Base-by-base conservation (phyloP, 1,140 invertebrate species). In the Pseudomyrmex flavicornis region DNA sequence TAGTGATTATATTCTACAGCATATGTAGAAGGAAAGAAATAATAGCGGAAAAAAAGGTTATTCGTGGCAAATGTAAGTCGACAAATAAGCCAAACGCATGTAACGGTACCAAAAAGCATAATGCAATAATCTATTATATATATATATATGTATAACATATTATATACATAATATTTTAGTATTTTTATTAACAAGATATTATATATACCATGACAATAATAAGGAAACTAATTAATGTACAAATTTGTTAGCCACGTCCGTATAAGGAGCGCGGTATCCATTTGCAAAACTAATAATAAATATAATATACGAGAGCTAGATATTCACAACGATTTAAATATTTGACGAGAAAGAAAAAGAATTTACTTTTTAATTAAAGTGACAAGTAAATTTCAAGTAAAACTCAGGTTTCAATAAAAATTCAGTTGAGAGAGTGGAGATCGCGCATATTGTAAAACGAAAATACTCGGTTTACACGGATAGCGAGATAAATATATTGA, bases 41-140 rank as follows among this genome's bases (percentile, higher is more conserved):
- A 20, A 50, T 77, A 68, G 66, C 66, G 20, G 66, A 70, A 54
- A 70, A 70, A 76, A 74, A 69, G 76, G 59, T 54, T 74, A 82
- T 48, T 85, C 61, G 59, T 59, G 72, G n/a, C 48, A 70, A 86
- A 62, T 15, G 61, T 61, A 44, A 22, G 83, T 89, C 59, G 73
- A 84, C 88, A 88, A 88, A 89, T 88, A 91, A 91, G 90, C 91
- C 90, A 93, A 92, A 90, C 85, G 89, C 86, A 90, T 87, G 91
- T 89, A 94, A 94, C 94, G 92, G 93, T 94, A 94, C 94, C 94
- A 94, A 94, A 94, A 94, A 91, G 93, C 93, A 94, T 94, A 94
- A 94, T 94, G 93, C 94, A 94, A 94, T 94, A 94, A 94, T 94
- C 92, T 94, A 94, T 92, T 92, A 93, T 92, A 93, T 92, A 92